phyloP scores from a whole-genome alignment of 1,140 invertebrate species.

The Pteromalus puparum region DNA sequence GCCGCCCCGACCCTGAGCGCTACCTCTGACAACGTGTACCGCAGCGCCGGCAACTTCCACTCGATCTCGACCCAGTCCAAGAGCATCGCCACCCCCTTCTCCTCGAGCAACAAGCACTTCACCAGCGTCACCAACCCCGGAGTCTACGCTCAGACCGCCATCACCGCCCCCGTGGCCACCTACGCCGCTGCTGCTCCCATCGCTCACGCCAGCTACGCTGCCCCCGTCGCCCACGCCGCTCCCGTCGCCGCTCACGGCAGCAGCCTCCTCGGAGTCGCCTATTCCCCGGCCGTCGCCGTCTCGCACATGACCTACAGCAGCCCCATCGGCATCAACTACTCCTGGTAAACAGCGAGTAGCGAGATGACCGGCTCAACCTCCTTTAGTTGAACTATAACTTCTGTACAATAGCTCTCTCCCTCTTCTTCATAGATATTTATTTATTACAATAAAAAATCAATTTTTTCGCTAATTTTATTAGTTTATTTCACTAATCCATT shows the following conservation, averaged over 20 bases:
- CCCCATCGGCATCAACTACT: conserved; percentile 76
- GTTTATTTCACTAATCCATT: background rate
- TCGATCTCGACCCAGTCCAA: conserved; percentile 80
- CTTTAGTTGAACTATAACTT: background rate
- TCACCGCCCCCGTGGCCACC: conserved; percentile 61
- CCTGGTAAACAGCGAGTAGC: conserved; percentile 48
- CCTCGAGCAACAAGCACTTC: conserved; percentile 80
- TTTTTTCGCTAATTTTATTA: background rate
- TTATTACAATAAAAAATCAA: conserved; percentile 5
- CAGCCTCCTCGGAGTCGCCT: conserved; percentile 70
- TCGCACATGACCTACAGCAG: conserved; percentile 81
- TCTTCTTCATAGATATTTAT: conserved; percentile 11
- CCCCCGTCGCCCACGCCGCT: conserved; percentile 44
- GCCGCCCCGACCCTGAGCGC: conserved; percentile 71
- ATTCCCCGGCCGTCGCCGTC: conserved; percentile 81
- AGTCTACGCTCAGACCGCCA: conserved; percentile 65
- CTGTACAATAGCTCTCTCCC: background rate
- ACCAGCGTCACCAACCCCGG: conserved; percentile 79
- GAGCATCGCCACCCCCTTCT: conserved; percentile 81
- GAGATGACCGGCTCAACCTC: background rate
- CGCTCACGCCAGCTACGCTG: conserved; percentile 55
- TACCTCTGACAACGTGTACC: conserved; percentile 78
- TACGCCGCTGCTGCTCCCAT: conserved; percentile 72
- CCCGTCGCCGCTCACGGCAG: conserved; percentile 50
- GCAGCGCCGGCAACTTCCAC: conserved; percentile 79